Base-by-base conservation (phyloP, 2,113 vertebrate genomes). In the Amazona vittata region DNA sequence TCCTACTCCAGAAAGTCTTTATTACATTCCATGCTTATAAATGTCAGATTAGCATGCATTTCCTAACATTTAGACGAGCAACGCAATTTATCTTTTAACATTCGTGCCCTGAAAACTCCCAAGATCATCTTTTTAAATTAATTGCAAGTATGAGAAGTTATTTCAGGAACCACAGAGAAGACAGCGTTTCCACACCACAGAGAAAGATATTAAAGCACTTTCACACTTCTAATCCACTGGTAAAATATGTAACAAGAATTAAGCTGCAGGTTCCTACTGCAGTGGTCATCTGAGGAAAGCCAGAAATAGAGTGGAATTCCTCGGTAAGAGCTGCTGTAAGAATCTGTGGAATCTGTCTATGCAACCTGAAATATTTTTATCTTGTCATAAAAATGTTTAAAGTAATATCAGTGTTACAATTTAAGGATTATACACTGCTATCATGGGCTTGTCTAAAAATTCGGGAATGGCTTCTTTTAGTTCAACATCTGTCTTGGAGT, bases 71-170 rank as follows among this genome's bases (percentile, higher is more conserved):
- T 64, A 68, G 35, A 86, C 65, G 57, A 94, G 74, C 18, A 50
- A 49, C 2, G 15, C 57, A 90, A 88, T 89, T 79, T 43, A 64
- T 73, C 55, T 86, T 94, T 95, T 92, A 93, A 95, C 47, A 82
- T 85, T 57, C 9, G 37, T 77, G 35, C 41, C 80, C 43, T 86
- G 64, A 50, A 89, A 71, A 73, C 17, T 79, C 73, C 79, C 50
- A 67, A 69, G 76, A 95, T 91, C 92, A 93, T 96, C 3, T 93
- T 95, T 91, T 57, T 21, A 94, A 95, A 81, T 91, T 87, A 96
- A 97, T 86, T 94, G 86, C 76, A 90, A 93, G 75, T 46, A 50
- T 81, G 63, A 96, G 90, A 60, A 52, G 60, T 71, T 83, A 62
- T 82, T 86, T 85, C 70, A 71, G 89, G 78, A 73, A 68, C 6